Base-by-base conservation (phyloP, 2,113 vertebrate genomes). In the Eclectus roratus region DNA sequence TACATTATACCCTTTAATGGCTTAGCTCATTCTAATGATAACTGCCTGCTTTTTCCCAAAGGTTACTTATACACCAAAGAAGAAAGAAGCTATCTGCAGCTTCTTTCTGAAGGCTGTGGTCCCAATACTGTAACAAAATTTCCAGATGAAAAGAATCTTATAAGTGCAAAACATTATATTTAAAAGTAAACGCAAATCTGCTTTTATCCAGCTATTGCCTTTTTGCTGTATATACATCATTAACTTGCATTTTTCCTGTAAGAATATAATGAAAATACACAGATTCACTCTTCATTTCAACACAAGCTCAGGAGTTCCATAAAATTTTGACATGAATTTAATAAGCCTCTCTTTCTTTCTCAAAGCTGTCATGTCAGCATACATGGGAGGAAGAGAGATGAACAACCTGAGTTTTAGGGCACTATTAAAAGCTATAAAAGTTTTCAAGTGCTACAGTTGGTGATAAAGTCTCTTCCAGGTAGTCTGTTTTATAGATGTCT, bases 1-100 rank as follows among this genome's bases (percentile, higher is more conserved):
- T 72, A 19, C 0, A 0, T n/a, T 47, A 46, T 31, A 55, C 2
- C 7, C 8, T 39, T 41, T 52, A 52, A 29, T 63, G 20, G 6
- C 17, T 43, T 41, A 37, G 6, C 6, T 77, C 15, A 11, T 43
- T 61, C 43, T 71, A 37, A 52, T 23, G 11, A 43, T n/a, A 43
- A 50, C 19, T 41, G 11, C 29, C 7, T 65, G 27, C 29, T 71
- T 46, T 66, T 10, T 41, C 28, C 10, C 16, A 71, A 15, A 8
- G 18, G 41, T 70, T 66, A 1, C 27, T 82, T 66, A 29, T 27
- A 21, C 5, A 13, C 13, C 60, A 80, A n/a, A 73, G 74, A 66
- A 70, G 31, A 70, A 49, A 43, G 23, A 60, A 85, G 23, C 3
- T 27, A 46, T 33, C 13, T 56, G 11, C n/a, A 44, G 18, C 13